Percentiles rank a stretch among this genome's conserved stretches.
Conservation (phyloP, 1,140 invertebrate genomes). For the Drosophila watanabei region DNA sequence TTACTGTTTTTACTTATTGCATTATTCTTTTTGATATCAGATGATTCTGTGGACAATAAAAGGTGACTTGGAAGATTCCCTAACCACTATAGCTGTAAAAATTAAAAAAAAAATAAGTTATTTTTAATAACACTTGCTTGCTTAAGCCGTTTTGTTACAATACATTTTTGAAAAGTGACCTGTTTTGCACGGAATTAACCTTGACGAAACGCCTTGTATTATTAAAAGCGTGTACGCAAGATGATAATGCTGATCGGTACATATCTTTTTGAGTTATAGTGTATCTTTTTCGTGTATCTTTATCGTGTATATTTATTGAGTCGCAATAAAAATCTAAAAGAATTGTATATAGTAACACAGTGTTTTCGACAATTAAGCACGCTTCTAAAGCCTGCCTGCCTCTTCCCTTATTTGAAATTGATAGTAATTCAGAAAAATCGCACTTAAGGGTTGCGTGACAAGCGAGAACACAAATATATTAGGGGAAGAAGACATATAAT, state of each 20-base stretch:
- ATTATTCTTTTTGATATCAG: too few relatives aligned
- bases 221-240: not conserved
- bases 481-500: slow-evolving; percentile 28
- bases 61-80: too few relatives aligned
- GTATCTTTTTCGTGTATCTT: not conserved
- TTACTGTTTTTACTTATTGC: too few relatives aligned
- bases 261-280: not conserved
- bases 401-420: slow-evolving; percentile 37
- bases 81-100: too few relatives aligned
- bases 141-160: too few relatives aligned
- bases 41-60: too few relatives aligned
- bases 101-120: too few relatives aligned
- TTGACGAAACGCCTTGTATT: too few relatives aligned
- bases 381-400: not conserved
- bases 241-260: not conserved
- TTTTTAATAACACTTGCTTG: too few relatives aligned
- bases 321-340: not conserved
- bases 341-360: not conserved
- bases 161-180: too few relatives aligned
- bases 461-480: slow-evolving; percentile 18
- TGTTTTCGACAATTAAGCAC: slow-evolving; percentile 5
- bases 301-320: not conserved
- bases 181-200: too few relatives aligned
- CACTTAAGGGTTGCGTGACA: slow-evolving; percentile 58
- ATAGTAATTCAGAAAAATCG: slow-evolving; percentile 26